These are phyloP conservation scores for Sminthurides bifidus DNA, from an alignment of 1,140 invertebrate species.

Conservation along the genomic window DNA sequence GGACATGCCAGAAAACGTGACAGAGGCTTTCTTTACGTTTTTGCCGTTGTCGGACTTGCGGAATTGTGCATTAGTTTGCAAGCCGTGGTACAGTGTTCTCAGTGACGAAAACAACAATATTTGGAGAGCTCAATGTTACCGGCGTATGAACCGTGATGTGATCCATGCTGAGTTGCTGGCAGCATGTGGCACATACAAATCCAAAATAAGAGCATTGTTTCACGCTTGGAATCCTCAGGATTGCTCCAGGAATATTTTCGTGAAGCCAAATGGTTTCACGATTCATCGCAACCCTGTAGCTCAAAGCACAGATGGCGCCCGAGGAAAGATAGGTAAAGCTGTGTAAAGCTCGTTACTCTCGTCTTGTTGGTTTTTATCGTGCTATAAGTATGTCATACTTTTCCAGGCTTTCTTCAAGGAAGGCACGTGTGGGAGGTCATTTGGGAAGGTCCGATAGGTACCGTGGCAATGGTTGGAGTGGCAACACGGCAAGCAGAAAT, in stretches of 20 bases:
- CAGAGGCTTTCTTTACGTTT: constrained; percentile 90
- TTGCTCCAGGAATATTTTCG: constrained; percentile 91
- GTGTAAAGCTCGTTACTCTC: no score
- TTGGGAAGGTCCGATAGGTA: constrained; percentile 96
- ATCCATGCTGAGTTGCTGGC: constrained; percentile 83
- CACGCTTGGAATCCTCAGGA: constrained; percentile 97
- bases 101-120: constrained; percentile 91
- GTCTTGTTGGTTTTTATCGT: no score
- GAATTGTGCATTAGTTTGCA: constrained; percentile 84
- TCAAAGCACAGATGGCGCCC: constrained; percentile 92
- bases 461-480: constrained; percentile 87
- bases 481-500: constrained; percentile 79
- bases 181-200: constrained; percentile 80
- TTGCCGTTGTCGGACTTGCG: constrained; percentile 71
- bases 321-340: constrained; percentile 63
- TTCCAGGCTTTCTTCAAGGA: constrained; percentile 68
- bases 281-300: constrained; percentile 95
- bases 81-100: constrained; percentile 80
- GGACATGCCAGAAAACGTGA: constrained; percentile 58
- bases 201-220: constrained; percentile 84
- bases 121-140: constrained; percentile 81
- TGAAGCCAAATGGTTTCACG: constrained; percentile 94
- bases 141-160: constrained; percentile 77
- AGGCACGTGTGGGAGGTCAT: constrained; percentile 97
- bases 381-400: no score